A percentile compares a stretch with the other conserved stretches of the same genome.
These are phyloP conservation scores for Hyposoter dolosus DNA, from an alignment of 2,888 invertebrate species.

Conservation along the genomic window DNA sequence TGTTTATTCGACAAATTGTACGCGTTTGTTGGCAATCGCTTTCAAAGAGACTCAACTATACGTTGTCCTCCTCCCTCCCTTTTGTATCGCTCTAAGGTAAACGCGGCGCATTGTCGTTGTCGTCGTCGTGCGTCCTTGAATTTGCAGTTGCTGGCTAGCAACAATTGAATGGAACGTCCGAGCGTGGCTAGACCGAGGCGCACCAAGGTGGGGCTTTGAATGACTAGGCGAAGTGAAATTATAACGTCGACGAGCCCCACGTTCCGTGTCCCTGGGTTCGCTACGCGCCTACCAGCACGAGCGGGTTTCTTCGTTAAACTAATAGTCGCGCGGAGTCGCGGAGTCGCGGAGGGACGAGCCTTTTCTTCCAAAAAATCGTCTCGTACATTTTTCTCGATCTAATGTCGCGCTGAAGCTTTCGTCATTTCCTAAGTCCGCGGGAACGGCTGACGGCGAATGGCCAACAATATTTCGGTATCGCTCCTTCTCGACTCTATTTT, in stretches of 20 bases:
- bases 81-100: slow-evolving; percentile 52
- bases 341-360: slow-evolving; percentile 6
- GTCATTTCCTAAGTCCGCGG: too few species aligned
- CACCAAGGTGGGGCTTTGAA: slow-evolving; percentile 66
- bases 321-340: not conserved
- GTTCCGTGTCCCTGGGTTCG: slow-evolving; percentile 40
- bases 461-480: slow-evolving; percentile 10
- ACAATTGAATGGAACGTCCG: slow-evolving; percentile 78
- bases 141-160: slow-evolving; percentile 72
- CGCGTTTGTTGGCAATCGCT: slow-evolving; percentile 7
- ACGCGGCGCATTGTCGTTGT: slow-evolving; percentile 72
- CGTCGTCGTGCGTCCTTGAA: slow-evolving; percentile 39
- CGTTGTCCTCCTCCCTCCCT: not conserved
- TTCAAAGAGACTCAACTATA: slow-evolving; percentile 8
- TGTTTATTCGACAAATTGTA: slow-evolving; percentile 29
- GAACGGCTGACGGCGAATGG: too few species aligned
- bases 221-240: slow-evolving; percentile 70
- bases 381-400: not conserved
- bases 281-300: not conserved
- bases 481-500: not conserved
- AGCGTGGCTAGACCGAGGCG: slow-evolving; percentile 64
- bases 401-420: not conserved
- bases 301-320: not conserved
- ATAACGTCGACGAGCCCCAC: slow-evolving; percentile 65
- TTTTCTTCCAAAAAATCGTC: not conserved